Conservation (phyloP, 2,113 vertebrate species). For the Rhynchomys soricoides region DNA sequence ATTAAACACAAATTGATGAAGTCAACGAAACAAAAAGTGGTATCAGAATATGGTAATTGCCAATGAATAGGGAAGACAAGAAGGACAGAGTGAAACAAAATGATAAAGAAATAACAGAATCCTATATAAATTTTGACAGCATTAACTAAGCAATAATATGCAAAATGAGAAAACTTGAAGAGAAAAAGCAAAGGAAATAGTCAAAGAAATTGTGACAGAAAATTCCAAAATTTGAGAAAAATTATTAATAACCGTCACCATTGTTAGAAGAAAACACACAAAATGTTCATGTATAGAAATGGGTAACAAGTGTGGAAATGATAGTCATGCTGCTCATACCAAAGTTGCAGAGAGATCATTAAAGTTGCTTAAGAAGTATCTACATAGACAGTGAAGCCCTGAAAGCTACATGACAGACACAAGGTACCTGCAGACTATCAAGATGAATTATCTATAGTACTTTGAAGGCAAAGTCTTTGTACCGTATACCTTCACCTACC, state of each 20-base stretch:
- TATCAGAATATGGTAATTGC: neutral
- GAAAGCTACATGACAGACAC: neutral
- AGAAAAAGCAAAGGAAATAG: neutral
- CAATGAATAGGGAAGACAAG: neutral
- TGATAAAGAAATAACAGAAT: neutral
- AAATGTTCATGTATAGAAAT: neutral
- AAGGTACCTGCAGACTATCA: neutral
- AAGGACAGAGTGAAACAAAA: neutral
- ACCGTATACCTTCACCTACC: neutral
- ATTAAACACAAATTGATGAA: neutral
- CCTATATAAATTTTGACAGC: neutral
- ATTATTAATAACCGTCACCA: rapidly evolving
- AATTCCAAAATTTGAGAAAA: neutral
- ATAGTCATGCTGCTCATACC: neutral
- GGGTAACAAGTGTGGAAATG: rapidly evolving
- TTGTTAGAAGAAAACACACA: too few relatives aligned
- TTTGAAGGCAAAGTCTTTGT: neutral
- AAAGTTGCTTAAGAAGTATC: neutral
- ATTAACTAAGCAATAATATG: neutral
- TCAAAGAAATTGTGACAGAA: too few relatives aligned
- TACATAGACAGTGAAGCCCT: too few relatives aligned
- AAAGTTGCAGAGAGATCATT: neutral
- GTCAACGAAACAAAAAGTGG: neutral
- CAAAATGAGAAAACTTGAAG: neutral
- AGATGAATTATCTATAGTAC: neutral